Evolutionary conservation across 1,140 invertebrate genomes (phyloP).

Genomic region (Zaprionus taronus): DNA sequence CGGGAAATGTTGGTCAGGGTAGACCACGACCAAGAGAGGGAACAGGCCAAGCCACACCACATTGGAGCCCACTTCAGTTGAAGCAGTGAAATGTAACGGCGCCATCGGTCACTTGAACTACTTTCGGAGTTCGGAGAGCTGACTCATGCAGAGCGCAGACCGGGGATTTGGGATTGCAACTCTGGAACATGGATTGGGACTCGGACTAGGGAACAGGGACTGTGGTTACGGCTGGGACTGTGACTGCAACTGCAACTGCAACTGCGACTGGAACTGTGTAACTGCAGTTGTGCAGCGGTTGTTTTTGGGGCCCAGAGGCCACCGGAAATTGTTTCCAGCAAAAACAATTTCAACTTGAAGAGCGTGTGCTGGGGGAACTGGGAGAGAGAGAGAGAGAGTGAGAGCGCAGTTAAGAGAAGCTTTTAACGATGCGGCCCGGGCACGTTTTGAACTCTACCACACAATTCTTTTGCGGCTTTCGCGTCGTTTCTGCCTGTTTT

Average conservation of each 20-base stretch:
- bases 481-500: neutral
- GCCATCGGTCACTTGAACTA: constrained; percentile 75
- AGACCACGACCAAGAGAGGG: constrained; percentile 7
- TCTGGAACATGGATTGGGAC: neutral
- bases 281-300: constrained; percentile 55
- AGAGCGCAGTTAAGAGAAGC: constrained; percentile 38
- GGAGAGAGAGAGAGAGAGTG: neutral
- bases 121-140: constrained; percentile 50
- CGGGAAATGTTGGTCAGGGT: constrained; percentile 16
- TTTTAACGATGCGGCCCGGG: constrained; percentile 68
- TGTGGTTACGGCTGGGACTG: constrained; percentile 12
- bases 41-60: neutral
- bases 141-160: constrained; percentile 34
- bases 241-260: constrained; percentile 11
- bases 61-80: constrained; percentile 53
- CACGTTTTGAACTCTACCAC: constrained; percentile 76
- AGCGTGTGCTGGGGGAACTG: neutral
- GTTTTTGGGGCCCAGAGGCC: constrained; percentile 41
- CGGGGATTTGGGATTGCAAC: constrained; percentile 13
- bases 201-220: neutral
- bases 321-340: constrained; percentile 71
- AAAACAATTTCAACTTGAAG: constrained; percentile 6
- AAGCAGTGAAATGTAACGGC: constrained; percentile 75
- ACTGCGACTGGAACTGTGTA: neutral
- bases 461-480: constrained; percentile 40